These are phyloP conservation scores for Uloborus plumipes DNA, from an alignment of 2,888 invertebrate genomes.

Conservation along the genomic window DNA sequence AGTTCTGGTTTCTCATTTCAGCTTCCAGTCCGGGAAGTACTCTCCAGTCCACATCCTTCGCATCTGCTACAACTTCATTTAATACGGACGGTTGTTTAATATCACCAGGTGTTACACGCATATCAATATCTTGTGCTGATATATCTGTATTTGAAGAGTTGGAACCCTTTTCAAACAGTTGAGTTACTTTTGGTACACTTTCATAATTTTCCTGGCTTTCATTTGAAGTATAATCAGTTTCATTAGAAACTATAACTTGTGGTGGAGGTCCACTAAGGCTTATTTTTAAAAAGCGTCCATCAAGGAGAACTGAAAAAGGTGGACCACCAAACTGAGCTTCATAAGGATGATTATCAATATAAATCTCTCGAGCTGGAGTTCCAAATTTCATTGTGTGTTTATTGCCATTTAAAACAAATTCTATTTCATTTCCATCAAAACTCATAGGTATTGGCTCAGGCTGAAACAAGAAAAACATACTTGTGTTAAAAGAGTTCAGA, in stretches of 20 bases:
- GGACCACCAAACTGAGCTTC: slow-evolving; percentile 94
- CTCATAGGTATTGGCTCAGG: slow-evolving; percentile 16
- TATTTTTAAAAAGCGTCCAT: slow-evolving; percentile 74
- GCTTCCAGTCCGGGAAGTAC: no score
- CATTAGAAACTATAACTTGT: slow-evolving; percentile 89
- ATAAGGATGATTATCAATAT: slow-evolving; percentile 81
- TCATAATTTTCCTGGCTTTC: neutral
- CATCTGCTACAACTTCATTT: neutral
- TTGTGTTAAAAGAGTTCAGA: neutral
- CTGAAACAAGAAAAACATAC: neutral
- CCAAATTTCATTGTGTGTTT: slow-evolving; percentile 63
- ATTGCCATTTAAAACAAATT: slow-evolving; percentile 36
- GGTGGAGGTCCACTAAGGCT: slow-evolving; percentile 92
- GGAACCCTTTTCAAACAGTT: no score
- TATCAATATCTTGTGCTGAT: slow-evolving; percentile 15
- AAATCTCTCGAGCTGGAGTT: slow-evolving; percentile 64
- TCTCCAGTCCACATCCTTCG: slow-evolving; percentile 35
- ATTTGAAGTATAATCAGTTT: slow-evolving; percentile 79
- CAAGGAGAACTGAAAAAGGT: slow-evolving; percentile 76
- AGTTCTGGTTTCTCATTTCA: no score
- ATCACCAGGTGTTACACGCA: slow-evolving; percentile 2
- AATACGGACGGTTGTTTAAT: neutral
- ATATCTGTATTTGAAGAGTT: no score
- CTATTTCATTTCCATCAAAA: slow-evolving; percentile 28
- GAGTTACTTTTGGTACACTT: neutral